Evolutionary conservation across 1,140 invertebrate species (phyloP).

Genomic region (Campodea augens): DNA sequence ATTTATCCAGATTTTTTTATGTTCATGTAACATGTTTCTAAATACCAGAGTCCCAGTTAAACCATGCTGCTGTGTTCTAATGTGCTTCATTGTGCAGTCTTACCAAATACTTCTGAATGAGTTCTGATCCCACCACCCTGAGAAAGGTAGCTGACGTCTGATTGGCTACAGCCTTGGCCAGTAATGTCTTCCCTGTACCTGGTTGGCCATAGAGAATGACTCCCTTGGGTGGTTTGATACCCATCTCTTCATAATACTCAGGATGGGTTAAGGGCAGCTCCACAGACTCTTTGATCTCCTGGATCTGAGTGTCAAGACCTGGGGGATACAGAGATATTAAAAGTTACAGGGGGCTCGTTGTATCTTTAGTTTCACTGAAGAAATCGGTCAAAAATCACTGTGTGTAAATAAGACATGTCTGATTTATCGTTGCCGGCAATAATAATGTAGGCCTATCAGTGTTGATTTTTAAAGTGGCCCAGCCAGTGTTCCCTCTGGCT

Average conservation of each 20-base stretch:
- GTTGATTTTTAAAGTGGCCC: too few relatives aligned
- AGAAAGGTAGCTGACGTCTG: constrained; percentile 99
- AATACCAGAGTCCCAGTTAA: background rate
- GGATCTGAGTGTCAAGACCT: constrained; percentile 95
- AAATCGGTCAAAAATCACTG: too few relatives aligned
- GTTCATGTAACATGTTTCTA: background rate
- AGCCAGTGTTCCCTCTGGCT: too few relatives aligned
- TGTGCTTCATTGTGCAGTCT: too few relatives aligned
- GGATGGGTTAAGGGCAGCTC: constrained; percentile 97
- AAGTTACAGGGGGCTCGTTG: too few relatives aligned
- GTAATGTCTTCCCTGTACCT: constrained; percentile 92
- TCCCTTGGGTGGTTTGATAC: constrained; percentile 97
- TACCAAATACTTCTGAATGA: constrained; percentile 97
- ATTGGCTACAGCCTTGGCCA: constrained; percentile 98
- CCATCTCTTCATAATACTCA: constrained; percentile 99
- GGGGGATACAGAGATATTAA: constrained; percentile 13
- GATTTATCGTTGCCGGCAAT: too few relatives aligned
- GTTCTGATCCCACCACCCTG: constrained; percentile 92
- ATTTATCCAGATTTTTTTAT: background rate
- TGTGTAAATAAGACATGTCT: too few relatives aligned
- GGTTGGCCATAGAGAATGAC: constrained; percentile 97
- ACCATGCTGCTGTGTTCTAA: background rate
- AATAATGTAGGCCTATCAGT: too few relatives aligned
- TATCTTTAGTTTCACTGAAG: too few relatives aligned
- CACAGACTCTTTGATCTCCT: constrained; percentile 99